Evolutionary conservation across 2,888 invertebrate genomes (phyloP).

Genomic region (Poecilobothrus nobilitatus): DNA sequence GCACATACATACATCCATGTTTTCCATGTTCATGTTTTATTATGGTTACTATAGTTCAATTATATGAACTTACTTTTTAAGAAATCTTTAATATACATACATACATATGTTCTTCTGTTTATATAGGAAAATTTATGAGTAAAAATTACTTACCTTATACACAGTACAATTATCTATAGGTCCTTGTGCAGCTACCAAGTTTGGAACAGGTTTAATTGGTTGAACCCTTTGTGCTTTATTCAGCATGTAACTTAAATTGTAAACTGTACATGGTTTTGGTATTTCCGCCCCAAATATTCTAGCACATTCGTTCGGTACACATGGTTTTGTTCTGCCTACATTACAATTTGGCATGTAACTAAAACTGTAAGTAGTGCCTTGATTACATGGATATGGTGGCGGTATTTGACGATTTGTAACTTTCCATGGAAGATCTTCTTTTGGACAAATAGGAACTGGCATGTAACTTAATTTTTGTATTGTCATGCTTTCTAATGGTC

Average conservation of each 20-base stretch:
- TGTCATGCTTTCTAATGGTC: constrained; percentile 36
- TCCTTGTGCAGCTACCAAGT: constrained; percentile 31
- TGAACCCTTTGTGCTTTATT: constrained; percentile 31
- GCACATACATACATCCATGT: too few relatives aligned
- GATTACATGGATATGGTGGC: constrained; percentile 31
- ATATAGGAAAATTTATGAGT: too few relatives aligned
- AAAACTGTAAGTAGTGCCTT: constrained; percentile 36
- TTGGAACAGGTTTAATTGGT: constrained; percentile 30
- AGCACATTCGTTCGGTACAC: constrained; percentile 30
- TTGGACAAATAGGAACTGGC: constrained; percentile 42
- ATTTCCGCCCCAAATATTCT: constrained; percentile 34
- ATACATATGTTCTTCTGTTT: too few relatives aligned
- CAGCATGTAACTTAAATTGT: constrained; percentile 37
- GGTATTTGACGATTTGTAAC: constrained; percentile 33
- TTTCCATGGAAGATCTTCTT: constrained; percentile 40
- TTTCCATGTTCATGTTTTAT: too few relatives aligned
- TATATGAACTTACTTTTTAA: too few relatives aligned
- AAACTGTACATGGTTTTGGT: constrained; percentile 34
- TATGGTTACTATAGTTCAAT: too few relatives aligned
- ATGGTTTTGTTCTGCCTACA: constrained; percentile 22
- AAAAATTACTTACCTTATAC: constrained; percentile 31
- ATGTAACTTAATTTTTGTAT: constrained; percentile 50
- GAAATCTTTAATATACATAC: too few relatives aligned
- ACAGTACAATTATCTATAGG: constrained; percentile 37
- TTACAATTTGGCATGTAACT: constrained; percentile 41